These are phyloP conservation scores for Charaxes varanes DNA, from an alignment of 1,140 invertebrate species.

Conservation along the genomic window DNA sequence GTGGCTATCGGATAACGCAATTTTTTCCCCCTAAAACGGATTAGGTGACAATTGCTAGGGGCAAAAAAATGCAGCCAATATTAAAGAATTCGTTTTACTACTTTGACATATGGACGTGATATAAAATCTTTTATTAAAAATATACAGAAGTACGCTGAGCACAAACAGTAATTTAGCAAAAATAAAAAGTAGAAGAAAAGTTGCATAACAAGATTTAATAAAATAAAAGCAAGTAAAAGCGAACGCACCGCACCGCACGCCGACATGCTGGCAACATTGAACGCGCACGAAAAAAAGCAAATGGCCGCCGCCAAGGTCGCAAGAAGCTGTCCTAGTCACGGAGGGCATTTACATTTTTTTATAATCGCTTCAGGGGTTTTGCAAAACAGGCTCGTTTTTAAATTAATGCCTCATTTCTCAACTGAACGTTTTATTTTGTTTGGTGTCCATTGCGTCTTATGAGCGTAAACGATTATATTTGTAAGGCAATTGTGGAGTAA, in stretches of 20 bases:
- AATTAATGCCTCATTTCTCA: constrained; percentile 29
- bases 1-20: no score
- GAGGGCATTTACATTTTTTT: constrained; percentile 70
- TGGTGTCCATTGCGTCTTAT: constrained; percentile 18
- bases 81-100: no score
- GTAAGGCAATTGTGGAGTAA: constrained; percentile 15
- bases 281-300: constrained; percentile 68
- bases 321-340: constrained; percentile 70
- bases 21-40: no score
- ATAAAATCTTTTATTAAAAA: no score
- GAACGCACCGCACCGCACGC: constrained; percentile 53
- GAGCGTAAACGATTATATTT: constrained; percentile 11
- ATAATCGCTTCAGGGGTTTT: constrained; percentile 40
- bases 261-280: constrained; percentile 69
- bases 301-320: constrained; percentile 67
- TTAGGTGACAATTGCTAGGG: no score
- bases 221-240: constrained; percentile 54
- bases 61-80: no score
- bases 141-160: no score
- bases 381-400: constrained; percentile 28
- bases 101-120: no score
- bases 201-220: constrained; percentile 54
- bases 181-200: constrained; percentile 11
- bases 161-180: no score
- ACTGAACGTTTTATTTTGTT: constrained; percentile 24